Conservation (phyloP, 2,888 invertebrate genomes). For the Drosophila vallismaia region DNA sequence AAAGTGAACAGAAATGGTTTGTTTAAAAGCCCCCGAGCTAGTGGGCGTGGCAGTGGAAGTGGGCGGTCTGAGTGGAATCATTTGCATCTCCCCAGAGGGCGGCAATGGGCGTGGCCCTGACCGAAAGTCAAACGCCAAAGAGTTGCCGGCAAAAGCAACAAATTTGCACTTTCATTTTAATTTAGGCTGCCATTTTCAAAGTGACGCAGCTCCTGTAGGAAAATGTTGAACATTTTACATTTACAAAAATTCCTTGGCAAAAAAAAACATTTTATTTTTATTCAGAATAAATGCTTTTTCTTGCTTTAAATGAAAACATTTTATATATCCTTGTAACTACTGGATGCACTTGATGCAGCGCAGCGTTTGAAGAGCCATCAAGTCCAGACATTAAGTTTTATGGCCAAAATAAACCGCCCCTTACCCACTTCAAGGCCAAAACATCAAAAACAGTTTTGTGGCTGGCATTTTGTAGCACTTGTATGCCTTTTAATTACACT, state of each 20-base stretch:
- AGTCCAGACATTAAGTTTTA: conserved; percentile 43
- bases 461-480: conserved; percentile 54
- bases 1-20: conserved; percentile 35
- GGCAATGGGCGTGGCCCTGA: conserved; percentile 17
- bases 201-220: background rate
- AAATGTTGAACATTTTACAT: too few relatives aligned
- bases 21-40: conserved; percentile 3
- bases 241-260: too few relatives aligned
- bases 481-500: conserved; percentile 61
- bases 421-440: conserved; percentile 22
- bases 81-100: conserved; percentile 36
- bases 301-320: background rate
- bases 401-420: conserved; percentile 8
- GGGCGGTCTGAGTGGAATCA: conserved; percentile 29
- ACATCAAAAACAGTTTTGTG: conserved; percentile 39
- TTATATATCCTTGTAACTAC: conserved; percentile 1
- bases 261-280: too few relatives aligned
- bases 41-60: conserved; percentile 13
- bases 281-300: too few relatives aligned
- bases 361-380: conserved; percentile 26
- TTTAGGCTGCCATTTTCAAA: too few relatives aligned
- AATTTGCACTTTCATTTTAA: conserved; percentile 41
- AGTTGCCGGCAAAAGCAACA: conserved; percentile 30
- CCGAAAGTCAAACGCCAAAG: conserved; percentile 38
- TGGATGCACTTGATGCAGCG: conserved; percentile 20